phyloP scores from a whole-genome alignment of 2,797 vertebrate genomes.

The Sphenopsis melanotis region DNA sequence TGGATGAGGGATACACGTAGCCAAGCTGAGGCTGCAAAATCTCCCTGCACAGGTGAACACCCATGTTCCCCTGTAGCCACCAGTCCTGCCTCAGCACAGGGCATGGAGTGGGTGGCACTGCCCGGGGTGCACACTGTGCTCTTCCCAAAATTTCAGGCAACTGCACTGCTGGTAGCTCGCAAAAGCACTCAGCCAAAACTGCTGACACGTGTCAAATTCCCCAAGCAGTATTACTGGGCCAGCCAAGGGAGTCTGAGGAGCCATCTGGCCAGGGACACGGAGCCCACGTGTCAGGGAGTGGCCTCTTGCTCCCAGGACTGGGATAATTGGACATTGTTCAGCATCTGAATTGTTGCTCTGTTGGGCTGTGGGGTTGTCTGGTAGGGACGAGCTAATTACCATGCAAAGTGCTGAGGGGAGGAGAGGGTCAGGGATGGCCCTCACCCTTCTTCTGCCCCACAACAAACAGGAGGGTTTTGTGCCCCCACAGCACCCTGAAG shows the following conservation, averaged over 20 bases:
- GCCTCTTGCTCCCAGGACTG: background rate
- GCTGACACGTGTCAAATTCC: constrained; percentile 22
- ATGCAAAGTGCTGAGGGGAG: constrained; percentile 16
- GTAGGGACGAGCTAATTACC: background rate
- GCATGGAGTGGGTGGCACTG: background rate
- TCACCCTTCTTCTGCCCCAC: background rate
- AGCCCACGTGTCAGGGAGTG: constrained; percentile 3
- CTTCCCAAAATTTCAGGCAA: background rate
- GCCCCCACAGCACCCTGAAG: accelerated
- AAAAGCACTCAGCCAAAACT: background rate
- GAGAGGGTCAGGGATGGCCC: background rate
- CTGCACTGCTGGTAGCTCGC: background rate
- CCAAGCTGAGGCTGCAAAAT: background rate
- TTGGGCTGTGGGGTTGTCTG: background rate
- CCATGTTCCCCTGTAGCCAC: background rate
- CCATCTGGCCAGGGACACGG: background rate
- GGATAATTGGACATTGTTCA: constrained; percentile 59
- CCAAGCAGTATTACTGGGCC: background rate
- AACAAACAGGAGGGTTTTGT: background rate
- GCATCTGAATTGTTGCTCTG: constrained; percentile 39
- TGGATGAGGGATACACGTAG: accelerated
- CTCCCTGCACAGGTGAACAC: accelerated
- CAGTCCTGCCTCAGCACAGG: accelerated
- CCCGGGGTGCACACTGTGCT: accelerated
- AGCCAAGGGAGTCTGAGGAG: background rate